Base-by-base conservation (phyloP, 2,888 invertebrate genomes). In the Xanthia icteritia region DNA sequence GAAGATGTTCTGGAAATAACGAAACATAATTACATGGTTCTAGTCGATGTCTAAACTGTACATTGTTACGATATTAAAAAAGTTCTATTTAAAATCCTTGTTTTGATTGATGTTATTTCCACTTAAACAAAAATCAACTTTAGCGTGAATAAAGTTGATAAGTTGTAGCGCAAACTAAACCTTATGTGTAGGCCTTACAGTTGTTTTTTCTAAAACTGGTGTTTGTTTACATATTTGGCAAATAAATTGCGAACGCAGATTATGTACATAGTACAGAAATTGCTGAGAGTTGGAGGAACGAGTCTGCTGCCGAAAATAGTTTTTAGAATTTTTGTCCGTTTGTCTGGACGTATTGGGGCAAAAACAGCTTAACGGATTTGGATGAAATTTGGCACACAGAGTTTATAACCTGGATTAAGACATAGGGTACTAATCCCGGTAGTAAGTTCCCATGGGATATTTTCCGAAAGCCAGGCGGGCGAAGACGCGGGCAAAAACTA, bases 1-100 rank as follows among this genome's bases (percentile, higher is more conserved):
- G 93, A 6, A 97, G 85, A 84, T 96, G 96, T 0, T 96, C 97
- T 97, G 92, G 11, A 91, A 92, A 20, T 54, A 15, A 70, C n/a
- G 39, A 75, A 61, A 23, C 11, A 66, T 66, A 48, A 20, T 45
- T 27, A 66, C 27, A 51, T 51, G 15, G 15, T 31, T 23, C 31
- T 23, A 67, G 31, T 51, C 2, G 20, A 65, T 65, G 17, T 51
- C 20, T 8, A 54, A 0, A 4, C 5, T 58, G 56, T 5, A 58
- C 15, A 58, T 13, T 27, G 20, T 8, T 51, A 51, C 51, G 6
- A 20, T 20, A 51, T 8, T 51, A 8, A 0, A 45, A 13, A 39
- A 39, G 9, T 8, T 39, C 39, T 39, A 39, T 39, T 39, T 39
- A 39, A 31, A 39, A 39, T 39, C 39, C 39, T 39, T 39, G 8